Evolutionary conservation across 1,140 invertebrate species (phyloP), one percentile per base, ranked within the genome.

Genomic region (Venustaconcha ellipsiformis): DNA sequence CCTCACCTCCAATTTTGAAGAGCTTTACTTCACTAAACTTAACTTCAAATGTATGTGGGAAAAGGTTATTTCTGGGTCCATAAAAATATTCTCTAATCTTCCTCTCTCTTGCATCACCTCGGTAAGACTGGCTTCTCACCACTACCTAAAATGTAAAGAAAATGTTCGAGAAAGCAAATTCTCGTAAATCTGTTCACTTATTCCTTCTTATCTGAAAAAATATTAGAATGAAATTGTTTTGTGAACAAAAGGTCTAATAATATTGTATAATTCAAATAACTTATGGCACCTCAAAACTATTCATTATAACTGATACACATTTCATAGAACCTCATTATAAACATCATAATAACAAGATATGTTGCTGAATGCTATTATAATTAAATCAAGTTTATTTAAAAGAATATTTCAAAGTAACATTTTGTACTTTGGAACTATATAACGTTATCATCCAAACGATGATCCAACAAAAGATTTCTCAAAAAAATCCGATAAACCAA

Each of bases 31-130:
- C 96, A 58, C 74, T 67, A 79, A 87, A 88, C 62, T 85, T 84
- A 55, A 89, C 83, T 72, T 87, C 86, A 82, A 89, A 87, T 15
- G 86, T 87, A 68, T 90, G 90, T 1, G 97, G 97, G 91, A 97
- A 98, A 20, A 97, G 92, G 0, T 95, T 73, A 60, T 82, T 93
- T 70, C 81, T 83, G 20, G 92, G 88, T n/a, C 97, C 93, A 91
- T 99, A 99, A 90, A 99, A 99, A 91, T 99, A 99, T 90, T 99
- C 95, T 64, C 95, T 90, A 20, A 99, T 94, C 64, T 95, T 92
- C 68, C 92, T 91, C 90, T 98, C 96, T 70, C 96, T 91, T 0
- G 92, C 89, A 88, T 98, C 96, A 3, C 90, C 92, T 69, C 97
- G 91, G 72, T 93, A 92, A 20, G 92, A 89, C 74, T 93, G 91